A percentile compares a stretch with the other conserved stretches of the same genome.
phyloP scores from a whole-genome alignment of 2,797 vertebrate species.

The Helarctos malayanus region DNA sequence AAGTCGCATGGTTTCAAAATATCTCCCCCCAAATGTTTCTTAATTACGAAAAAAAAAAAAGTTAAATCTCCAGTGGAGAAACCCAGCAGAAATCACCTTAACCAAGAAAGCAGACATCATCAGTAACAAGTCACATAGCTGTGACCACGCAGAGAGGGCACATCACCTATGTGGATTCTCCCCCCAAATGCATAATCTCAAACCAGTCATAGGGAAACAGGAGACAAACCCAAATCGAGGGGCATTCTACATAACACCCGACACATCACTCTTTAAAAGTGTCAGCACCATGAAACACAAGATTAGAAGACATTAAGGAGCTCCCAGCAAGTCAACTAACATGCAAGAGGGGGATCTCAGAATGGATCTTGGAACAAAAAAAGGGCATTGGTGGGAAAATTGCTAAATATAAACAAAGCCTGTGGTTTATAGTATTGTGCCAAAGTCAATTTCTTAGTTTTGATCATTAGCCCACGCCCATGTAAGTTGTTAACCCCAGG shows the following conservation, averaged over 20 bases:
- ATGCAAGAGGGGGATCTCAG: not conserved
- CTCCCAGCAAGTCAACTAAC: not conserved
- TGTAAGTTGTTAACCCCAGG: not conserved
- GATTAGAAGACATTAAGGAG: not conserved
- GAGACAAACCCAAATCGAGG: not conserved
- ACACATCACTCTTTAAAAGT: not conserved
- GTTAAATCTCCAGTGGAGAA: not conserved
- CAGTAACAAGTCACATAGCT: not conserved
- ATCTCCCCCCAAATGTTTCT: not conserved
- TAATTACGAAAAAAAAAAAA: not conserved
- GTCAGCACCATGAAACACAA: not conserved
- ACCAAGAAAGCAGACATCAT: not conserved
- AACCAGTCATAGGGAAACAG: not conserved
- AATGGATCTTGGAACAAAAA: not conserved
- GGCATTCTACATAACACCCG: not conserved
- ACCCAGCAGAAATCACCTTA: not conserved
- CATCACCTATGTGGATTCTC: not conserved
- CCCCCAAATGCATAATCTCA: not conserved
- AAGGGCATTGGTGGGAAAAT: not conserved
- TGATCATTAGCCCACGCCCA: not conserved
- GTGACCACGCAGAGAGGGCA: fast-evolving
- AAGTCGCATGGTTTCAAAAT: not conserved
- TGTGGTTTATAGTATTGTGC: not conserved
- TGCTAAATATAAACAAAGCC: not conserved
- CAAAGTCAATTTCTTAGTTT: not conserved